Conservation (phyloP, 35 echinoderm and acorn worm species). For the Apostichopus californicus region DNA sequence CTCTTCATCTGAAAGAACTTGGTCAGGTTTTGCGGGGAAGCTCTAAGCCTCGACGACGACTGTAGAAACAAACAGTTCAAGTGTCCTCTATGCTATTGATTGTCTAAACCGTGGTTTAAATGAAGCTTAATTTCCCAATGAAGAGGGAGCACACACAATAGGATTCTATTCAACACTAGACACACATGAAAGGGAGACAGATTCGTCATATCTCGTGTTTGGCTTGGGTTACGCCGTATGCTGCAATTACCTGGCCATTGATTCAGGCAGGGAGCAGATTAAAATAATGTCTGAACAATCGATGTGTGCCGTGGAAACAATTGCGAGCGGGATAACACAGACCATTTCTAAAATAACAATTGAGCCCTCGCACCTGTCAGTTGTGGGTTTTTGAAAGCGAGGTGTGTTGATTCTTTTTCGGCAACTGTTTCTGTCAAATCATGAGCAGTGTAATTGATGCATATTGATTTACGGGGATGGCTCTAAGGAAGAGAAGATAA, state of each 20-base stretch:
- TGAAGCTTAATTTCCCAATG: slow-evolving; percentile 10
- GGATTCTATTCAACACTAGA: background rate
- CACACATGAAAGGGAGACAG: background rate
- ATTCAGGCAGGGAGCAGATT: background rate
- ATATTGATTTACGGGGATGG: background rate
- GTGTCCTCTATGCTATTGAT: background rate
- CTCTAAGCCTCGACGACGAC: too few species aligned
- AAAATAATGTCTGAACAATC: slow-evolving; percentile 30
- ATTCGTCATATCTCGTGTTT: background rate
- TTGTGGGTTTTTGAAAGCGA: background rate
- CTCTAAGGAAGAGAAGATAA: too few species aligned
- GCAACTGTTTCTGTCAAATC: background rate
- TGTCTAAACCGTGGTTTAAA: background rate
- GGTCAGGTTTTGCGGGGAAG: too few species aligned
- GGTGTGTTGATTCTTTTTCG: background rate
- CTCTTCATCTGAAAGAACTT: too few species aligned
- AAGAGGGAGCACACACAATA: slow-evolving; percentile 7
- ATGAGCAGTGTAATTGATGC: background rate
- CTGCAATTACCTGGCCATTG: slow-evolving; percentile 27
- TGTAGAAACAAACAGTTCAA: background rate
- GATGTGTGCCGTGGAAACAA: slow-evolving; percentile 27
- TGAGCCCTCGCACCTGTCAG: background rate
- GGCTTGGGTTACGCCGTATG: background rate
- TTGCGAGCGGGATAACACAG: background rate
- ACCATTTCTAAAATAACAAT: background rate